Percentiles rank a stretch among this genome's conserved stretches.
These are phyloP conservation scores for Sibirionetta formosa DNA, from an alignment of 2,797 vertebrate genomes.

Conservation along the genomic window DNA sequence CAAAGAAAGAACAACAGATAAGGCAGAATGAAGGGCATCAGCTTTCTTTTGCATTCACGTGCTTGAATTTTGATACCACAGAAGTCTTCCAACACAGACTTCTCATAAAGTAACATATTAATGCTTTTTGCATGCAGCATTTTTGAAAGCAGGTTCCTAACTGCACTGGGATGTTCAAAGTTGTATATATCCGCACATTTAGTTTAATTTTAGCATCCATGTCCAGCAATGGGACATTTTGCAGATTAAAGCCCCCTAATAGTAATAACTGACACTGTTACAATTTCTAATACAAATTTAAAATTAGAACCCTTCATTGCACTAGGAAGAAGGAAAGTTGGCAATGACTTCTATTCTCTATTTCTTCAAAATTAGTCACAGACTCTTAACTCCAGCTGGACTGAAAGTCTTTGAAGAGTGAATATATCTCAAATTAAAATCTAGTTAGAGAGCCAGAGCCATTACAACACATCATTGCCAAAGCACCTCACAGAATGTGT, in stretches of 20 bases:
- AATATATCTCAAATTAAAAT: slow-evolving; percentile 42
- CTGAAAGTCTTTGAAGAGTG: slow-evolving; percentile 37
- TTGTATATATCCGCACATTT: not conserved
- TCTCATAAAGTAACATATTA: not conserved
- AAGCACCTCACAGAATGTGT: slow-evolving; percentile 2
- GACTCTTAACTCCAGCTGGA: slow-evolving; percentile 50
- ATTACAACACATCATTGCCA: slow-evolving; percentile 40
- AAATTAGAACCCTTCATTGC: slow-evolving; percentile 48
- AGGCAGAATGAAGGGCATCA: slow-evolving; percentile 58
- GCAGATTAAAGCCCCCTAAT: not conserved
- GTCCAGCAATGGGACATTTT: not conserved
- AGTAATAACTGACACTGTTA: not conserved
- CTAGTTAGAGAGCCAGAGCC: not conserved
- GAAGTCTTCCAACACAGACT: not conserved
- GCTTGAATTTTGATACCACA: not conserved
- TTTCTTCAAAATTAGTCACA: slow-evolving; percentile 60
- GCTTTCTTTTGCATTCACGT: slow-evolving; percentile 49
- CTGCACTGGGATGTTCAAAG: not conserved
- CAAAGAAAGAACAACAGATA: slow-evolving; percentile 60
- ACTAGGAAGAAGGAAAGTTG: slow-evolving; percentile 34
- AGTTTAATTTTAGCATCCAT: not conserved
- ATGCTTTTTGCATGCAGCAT: not conserved
- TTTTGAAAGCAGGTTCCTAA: slow-evolving; percentile 25
- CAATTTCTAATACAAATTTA: slow-evolving; percentile 23
- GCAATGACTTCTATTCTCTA: slow-evolving; percentile 40